Base-by-base conservation (phyloP, 2,888 invertebrate genomes). In the Coleophora flavipennella region DNA sequence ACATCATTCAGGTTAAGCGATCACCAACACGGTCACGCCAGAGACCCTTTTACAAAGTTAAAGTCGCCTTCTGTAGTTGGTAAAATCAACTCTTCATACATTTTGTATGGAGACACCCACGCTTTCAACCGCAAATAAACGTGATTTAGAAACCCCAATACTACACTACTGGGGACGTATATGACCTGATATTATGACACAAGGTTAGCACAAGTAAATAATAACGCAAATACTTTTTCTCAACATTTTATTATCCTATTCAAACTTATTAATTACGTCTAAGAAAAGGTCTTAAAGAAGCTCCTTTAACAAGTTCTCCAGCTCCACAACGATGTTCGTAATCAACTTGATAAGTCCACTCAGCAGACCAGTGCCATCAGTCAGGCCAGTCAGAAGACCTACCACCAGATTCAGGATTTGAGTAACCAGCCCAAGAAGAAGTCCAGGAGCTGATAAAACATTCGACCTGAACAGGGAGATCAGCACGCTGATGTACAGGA, bases 391-490 rank as follows among this genome's bases (percentile, higher is more conserved):
- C 6, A 83, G 44, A 1, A 83, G 46, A 9, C 61, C 65, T 0
- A 83, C 33, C 0, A 83, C 84, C 6, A 83, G 38, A 37, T 83
- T 83, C 1, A 83, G 38, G 0, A 83, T 51, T 34, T 78, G 69
- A 0, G 65, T 56, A 0, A 78, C 78, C 1, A 83, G 40, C 0
- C 67, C 67, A 8, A 78, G 43, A 0, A 83, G 43, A 0, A 83
- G 37, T 0, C 77, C 79, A 1, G 83, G 83, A 0, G 83, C 83
- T 0, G 73, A 69, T 8, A 83, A 38, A 0, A 83, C 78, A 45
- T 83, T 83, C 0, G 81, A 80, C 2, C 83, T 61, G 27, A 83
- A 83, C 0, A 84, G 36, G 0, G 83, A 84, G 1, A 84, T 81
- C 1, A 83, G 36, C 0, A 81, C 76, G 42, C 80, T 79, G 0